Evolutionary conservation across 2,888 invertebrate species (phyloP).

Genomic region (Pyrrhosoma nymphula): DNA sequence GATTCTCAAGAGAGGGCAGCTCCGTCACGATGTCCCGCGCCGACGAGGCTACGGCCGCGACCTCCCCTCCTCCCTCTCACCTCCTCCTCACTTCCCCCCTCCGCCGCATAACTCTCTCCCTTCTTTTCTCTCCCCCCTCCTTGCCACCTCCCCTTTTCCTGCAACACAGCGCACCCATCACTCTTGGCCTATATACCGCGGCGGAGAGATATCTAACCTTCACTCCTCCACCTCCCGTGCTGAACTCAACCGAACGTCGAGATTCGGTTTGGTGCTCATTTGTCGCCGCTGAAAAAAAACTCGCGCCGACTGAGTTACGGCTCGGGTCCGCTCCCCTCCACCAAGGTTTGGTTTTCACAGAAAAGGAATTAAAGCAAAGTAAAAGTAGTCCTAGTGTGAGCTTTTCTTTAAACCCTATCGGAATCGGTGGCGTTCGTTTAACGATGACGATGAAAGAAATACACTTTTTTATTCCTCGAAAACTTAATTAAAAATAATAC

Average conservation of each 20-base stretch:
- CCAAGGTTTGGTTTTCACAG: too few relatives aligned
- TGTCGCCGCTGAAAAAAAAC: background rate
- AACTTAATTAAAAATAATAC: too few relatives aligned
- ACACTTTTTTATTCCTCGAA: too few relatives aligned
- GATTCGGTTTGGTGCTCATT: conserved; percentile 30
- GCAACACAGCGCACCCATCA: background rate
- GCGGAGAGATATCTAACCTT: conserved; percentile 8
- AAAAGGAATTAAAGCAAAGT: too few relatives aligned
- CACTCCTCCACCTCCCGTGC: background rate
- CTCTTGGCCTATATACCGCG: conserved; percentile 50
- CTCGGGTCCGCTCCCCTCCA: background rate
- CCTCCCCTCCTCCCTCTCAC: background rate
- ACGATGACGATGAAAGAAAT: too few relatives aligned
- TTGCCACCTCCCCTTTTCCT: too few relatives aligned
- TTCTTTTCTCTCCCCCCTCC: background rate
- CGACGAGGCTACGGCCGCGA: background rate
- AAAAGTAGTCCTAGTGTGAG: too few relatives aligned
- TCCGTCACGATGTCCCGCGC: background rate
- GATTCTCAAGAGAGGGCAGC: conserved; percentile 55
- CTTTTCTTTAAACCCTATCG: too few relatives aligned
- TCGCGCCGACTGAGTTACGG: background rate
- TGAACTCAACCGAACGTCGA: background rate
- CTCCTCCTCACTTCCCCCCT: background rate
- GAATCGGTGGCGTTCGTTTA: too few relatives aligned
- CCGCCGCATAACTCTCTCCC: background rate